These are phyloP conservation scores for Platichthys stellatus DNA, from an alignment of 2,113 vertebrate genomes.

Conservation along the genomic window DNA sequence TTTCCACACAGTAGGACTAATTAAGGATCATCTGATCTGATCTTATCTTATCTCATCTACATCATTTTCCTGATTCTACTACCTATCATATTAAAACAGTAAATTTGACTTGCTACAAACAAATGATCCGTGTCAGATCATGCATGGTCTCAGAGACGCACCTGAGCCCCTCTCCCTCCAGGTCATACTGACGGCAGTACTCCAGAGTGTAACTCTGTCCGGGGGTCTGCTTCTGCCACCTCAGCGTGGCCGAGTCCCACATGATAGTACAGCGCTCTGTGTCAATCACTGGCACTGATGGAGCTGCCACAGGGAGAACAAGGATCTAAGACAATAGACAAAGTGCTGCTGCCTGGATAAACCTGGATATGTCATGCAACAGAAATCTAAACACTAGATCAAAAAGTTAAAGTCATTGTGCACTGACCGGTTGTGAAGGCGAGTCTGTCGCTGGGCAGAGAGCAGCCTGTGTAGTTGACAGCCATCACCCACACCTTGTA, in stretches of 20 bases:
- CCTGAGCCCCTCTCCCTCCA: conserved; percentile 96
- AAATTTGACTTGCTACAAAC: neutral
- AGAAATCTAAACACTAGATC: too few relatives aligned
- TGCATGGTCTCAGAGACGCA: conserved; percentile 61
- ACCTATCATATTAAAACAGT: neutral
- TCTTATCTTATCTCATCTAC: too few relatives aligned
- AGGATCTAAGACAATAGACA: neutral
- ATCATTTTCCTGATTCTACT: too few relatives aligned
- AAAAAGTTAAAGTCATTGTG: neutral
- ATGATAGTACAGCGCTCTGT: conserved; percentile 87
- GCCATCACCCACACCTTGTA: conserved; percentile 99
- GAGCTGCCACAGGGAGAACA: conserved; percentile 80
- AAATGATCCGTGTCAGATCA: neutral
- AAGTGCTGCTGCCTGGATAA: neutral
- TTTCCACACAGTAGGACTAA: too few relatives aligned
- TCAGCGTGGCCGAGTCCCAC: conserved; percentile 89
- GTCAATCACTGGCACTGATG: conserved; percentile 87
- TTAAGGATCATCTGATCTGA: too few relatives aligned
- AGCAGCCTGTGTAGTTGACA: conserved; percentile 95
- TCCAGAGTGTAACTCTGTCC: conserved; percentile 90
- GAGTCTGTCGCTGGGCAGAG: conserved; percentile 91
- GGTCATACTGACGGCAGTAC: conserved; percentile 92
- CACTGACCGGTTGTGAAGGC: conserved; percentile 92
- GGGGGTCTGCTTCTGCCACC: conserved; percentile 80
- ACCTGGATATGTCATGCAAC: neutral